Conservation (phyloP, 2,113 vertebrate genomes). For the Daubentonia madagascariensis region DNA sequence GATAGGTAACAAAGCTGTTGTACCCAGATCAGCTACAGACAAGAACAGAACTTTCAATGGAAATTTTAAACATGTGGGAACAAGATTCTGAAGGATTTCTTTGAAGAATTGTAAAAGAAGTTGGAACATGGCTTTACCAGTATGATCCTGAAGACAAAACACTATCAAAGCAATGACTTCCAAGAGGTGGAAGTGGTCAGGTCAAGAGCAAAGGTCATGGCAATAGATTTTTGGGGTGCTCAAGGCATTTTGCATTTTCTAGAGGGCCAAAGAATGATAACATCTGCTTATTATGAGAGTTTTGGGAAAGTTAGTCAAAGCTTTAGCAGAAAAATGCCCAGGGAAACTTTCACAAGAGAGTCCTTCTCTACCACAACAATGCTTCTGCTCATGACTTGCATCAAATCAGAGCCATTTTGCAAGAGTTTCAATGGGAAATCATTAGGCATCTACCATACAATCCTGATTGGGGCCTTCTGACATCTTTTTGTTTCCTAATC, state of each 20-base stretch:
- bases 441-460: too few species aligned
- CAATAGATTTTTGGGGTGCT: not conserved
- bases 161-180: not conserved
- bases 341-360: not conserved
- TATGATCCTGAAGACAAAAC: not conserved
- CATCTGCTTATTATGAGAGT: not conserved
- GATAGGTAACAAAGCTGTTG: not conserved
- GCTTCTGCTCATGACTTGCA: too few species aligned
- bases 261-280: too few species aligned
- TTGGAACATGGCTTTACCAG: not conserved
- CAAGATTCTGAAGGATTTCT: not conserved
- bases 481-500: too few species aligned
- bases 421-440: too few species aligned
- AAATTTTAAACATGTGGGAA: not conserved
- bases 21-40: not conserved
- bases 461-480: too few species aligned
- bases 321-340: not conserved
- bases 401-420: too few species aligned
- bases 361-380: too few species aligned
- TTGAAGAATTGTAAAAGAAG: not conserved
- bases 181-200: not conserved
- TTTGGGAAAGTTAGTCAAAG: not conserved
- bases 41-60: not conserved
- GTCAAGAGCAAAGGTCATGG: not conserved
- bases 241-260: too few species aligned